phyloP scores from a whole-genome alignment of 1,140 invertebrate genomes.

The Diorhabda carinulata region DNA sequence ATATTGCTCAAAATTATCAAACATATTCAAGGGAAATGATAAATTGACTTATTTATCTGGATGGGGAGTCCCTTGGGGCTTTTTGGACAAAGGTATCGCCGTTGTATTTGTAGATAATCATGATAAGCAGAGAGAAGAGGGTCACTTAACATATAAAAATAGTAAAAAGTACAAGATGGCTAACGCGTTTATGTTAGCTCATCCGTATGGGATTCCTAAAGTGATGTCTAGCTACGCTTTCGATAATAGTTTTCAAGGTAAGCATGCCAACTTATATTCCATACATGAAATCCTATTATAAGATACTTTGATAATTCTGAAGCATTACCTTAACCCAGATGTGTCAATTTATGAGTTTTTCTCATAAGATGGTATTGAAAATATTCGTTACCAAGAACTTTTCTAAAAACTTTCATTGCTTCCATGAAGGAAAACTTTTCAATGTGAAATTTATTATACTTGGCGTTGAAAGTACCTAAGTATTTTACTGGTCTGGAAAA shows the following conservation, averaged over 20 bases:
- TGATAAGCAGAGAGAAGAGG: conserved; percentile 48
- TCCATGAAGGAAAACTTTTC: too few relatives aligned
- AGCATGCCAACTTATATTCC: background rate
- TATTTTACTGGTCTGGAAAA: too few relatives aligned
- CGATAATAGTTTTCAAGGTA: conserved; percentile 51
- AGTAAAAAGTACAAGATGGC: conserved; percentile 64
- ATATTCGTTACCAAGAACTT: too few relatives aligned
- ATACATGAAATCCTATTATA: too few relatives aligned
- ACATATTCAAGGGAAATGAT: conserved; percentile 53
- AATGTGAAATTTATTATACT: too few relatives aligned
- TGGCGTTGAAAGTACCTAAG: too few relatives aligned
- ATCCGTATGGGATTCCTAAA: conserved; percentile 69
- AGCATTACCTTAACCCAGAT: too few relatives aligned
- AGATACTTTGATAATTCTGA: too few relatives aligned
- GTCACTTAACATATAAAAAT: conserved; percentile 57
- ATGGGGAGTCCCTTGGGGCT: conserved; percentile 52
- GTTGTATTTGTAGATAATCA: conserved; percentile 64
- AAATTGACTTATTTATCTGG: conserved; percentile 42
- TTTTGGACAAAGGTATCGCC: conserved; percentile 51
- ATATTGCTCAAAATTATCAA: conserved; percentile 56
- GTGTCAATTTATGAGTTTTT: too few relatives aligned
- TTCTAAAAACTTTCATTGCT: too few relatives aligned
- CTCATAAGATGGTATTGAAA: too few relatives aligned
- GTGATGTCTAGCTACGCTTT: conserved; percentile 77
- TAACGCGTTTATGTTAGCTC: conserved; percentile 76